phyloP scores from a whole-genome alignment of 2,888 invertebrate genomes.

The Blera fallax region DNA sequence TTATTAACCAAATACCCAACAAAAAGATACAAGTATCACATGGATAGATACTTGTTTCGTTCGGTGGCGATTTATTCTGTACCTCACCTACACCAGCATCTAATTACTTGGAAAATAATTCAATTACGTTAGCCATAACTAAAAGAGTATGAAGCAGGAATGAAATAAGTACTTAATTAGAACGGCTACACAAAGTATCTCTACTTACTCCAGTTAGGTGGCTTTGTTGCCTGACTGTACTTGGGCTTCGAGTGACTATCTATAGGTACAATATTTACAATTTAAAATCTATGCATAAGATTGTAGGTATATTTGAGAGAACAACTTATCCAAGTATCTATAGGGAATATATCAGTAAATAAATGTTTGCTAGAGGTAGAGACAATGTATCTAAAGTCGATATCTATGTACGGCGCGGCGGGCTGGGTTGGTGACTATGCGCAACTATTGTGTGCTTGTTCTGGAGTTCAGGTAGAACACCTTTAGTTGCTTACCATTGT shows the following conservation, averaged over 20 bases:
- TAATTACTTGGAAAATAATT: constrained; percentile 41
- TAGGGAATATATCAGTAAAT: constrained; percentile 29
- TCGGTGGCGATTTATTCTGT: constrained; percentile 9
- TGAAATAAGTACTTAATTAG: constrained; percentile 51
- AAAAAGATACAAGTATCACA: constrained; percentile 18
- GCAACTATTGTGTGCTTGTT: constrained; percentile 51
- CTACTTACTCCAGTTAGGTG: constrained; percentile 33
- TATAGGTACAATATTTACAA: constrained; percentile 37
- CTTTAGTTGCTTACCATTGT: constrained; percentile 63
- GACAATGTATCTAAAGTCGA: constrained; percentile 53
- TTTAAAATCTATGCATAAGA: constrained; percentile 65
- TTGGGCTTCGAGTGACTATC: constrained; percentile 18
- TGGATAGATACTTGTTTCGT: background rate
- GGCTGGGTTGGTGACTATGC: constrained; percentile 51
- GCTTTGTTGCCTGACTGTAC: constrained; percentile 61
- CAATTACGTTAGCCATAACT: constrained; percentile 44
- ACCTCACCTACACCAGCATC: constrained; percentile 54
- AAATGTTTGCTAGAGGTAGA: constrained; percentile 51
- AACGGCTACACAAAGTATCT: constrained; percentile 35
- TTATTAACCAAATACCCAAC: constrained; percentile 32
- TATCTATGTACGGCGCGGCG: constrained; percentile 33
- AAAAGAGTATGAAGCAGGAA: background rate
- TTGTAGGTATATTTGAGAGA: constrained; percentile 57
- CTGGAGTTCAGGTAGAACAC: constrained; percentile 64
- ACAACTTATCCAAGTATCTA: constrained; percentile 48